A percentile compares a stretch with the other conserved stretches of the same genome.
These are phyloP conservation scores for Drosophila eohydei DNA, from an alignment of 2,888 invertebrate species.

Conservation along the genomic window DNA sequence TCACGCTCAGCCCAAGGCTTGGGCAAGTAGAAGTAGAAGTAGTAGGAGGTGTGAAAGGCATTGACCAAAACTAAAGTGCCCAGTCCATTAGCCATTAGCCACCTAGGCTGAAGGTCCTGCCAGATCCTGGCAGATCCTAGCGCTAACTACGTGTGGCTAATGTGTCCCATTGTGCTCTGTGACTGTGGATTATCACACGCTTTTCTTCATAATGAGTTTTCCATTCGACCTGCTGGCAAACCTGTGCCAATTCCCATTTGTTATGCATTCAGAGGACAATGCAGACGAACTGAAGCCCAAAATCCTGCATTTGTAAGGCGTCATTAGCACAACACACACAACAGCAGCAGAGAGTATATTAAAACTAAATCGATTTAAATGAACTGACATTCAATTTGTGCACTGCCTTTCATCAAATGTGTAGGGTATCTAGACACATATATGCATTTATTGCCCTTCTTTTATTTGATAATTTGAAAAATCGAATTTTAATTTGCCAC, in stretches of 20 bases:
- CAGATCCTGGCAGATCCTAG: conserved; percentile 45
- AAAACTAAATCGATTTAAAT: conserved; percentile 73
- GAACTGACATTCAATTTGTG: conserved; percentile 67
- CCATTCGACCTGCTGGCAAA: conserved; percentile 68
- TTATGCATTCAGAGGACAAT: conserved; percentile 63
- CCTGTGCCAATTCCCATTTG: conserved; percentile 78
- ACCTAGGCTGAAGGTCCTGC: conserved; percentile 56
- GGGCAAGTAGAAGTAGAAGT: conserved; percentile 5
- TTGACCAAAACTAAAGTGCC: conserved; percentile 75
- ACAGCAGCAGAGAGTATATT: conserved; percentile 51
- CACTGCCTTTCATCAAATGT: conserved; percentile 22
- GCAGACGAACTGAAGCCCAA: conserved; percentile 45
- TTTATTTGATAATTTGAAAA: conserved; percentile 72
- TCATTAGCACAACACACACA: conserved; percentile 57
- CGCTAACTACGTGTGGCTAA: conserved; percentile 82
- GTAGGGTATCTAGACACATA: neutral
- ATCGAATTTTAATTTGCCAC: conserved; percentile 79
- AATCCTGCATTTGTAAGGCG: conserved; percentile 52
- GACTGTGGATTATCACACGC: conserved; percentile 79
- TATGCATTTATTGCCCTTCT: conserved; percentile 5
- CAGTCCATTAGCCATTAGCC: conserved; percentile 79
- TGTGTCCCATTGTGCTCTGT: conserved; percentile 61
- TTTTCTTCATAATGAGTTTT: conserved; percentile 64
- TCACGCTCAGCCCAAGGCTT: conserved; percentile 61
- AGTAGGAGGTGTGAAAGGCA: conserved; percentile 71